Evolutionary conservation across 2,888 invertebrate species (phyloP), one percentile per base, ranked within the genome.

Genomic region (Limnephilus marmoratus): DNA sequence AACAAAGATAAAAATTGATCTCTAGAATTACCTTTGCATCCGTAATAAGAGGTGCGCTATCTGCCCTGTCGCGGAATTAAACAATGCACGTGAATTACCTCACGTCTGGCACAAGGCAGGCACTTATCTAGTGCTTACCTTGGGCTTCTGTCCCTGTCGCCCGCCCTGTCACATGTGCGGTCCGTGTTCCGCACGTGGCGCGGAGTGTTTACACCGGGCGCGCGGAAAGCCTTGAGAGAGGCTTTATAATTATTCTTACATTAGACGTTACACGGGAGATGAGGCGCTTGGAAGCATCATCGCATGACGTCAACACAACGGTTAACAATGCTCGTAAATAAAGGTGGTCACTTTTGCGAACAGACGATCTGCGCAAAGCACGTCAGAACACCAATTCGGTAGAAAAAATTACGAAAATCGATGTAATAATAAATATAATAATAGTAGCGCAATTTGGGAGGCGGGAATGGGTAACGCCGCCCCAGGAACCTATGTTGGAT

Each of bases 121-220:
- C 68, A 68, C 68, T 68, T 68, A 68, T 68, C 68, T 24, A 68
- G 24, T 9, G 68, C 68, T 68, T 68, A 68, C 53, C 53, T 53
- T 53, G 68, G 80, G 88, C 45, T 45, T 29, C 86, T 53, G 81
- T 80, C 80, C 15, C 86, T 53, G 81, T 80, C 80, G 41, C 68
- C 0, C 68, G 80, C 24, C 5, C 68, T 68, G 88, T 88, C 80
- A 80, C 88, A 80, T 89, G 88, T 81, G 80, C n/a, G 88, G 88
- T 24, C 7, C 18, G 80, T 80, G 88, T 81, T 24, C 7, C 18
- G 37, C 88, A 89, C 88, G 88, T 89, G 88, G 68, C 34, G 68
- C 41, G 15, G 53, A 49, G 15, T 89, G 86, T 45, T 86, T 80
- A 13, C 37, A 85, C 85, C 37, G 24, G 37, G 41, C 24, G 37